Percentiles rank a stretch among this genome's conserved stretches.
Evolutionary conservation across 2,797 vertebrate species (phyloP).

Genomic region (Cryptoblepharus egeriae): DNA sequence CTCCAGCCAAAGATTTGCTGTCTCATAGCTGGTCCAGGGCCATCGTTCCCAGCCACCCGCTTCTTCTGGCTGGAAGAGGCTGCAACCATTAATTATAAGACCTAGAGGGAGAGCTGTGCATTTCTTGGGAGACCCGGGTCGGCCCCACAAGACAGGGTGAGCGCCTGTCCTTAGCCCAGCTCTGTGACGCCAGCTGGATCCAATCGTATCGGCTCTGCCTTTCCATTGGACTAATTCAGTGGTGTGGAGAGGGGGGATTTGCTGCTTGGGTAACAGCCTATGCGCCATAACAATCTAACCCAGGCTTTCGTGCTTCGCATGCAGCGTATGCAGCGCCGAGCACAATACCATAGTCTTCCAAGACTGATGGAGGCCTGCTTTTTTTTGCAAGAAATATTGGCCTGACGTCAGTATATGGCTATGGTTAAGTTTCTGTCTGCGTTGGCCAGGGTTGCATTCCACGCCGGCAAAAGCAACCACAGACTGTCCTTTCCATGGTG

Average conservation of each 20-base stretch:
- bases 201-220: too few relatives aligned
- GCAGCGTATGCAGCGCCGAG: too few relatives aligned
- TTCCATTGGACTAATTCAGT: too few relatives aligned
- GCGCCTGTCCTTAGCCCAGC: too few relatives aligned
- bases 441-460: background rate
- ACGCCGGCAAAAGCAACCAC: background rate
- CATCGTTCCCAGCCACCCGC: constrained; percentile 2
- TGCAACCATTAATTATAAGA: constrained; percentile 5
- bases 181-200: too few relatives aligned
- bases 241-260: too few relatives aligned
- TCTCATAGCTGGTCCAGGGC: constrained; percentile 25
- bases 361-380: too few relatives aligned
- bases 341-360: too few relatives aligned
- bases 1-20: constrained; percentile 42
- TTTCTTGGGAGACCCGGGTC: background rate
- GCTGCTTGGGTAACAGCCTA: too few relatives aligned
- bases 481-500: background rate
- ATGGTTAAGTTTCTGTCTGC: background rate
- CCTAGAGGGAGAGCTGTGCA: background rate
- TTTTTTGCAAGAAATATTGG: background rate
- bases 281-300: too few relatives aligned
- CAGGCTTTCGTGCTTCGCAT: too few relatives aligned
- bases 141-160: too few relatives aligned
- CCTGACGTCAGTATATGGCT: background rate
- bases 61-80: constrained; percentile 18